Conservation (phyloP, 2,888 invertebrate genomes). For the Cerceris ruficornis region DNA sequence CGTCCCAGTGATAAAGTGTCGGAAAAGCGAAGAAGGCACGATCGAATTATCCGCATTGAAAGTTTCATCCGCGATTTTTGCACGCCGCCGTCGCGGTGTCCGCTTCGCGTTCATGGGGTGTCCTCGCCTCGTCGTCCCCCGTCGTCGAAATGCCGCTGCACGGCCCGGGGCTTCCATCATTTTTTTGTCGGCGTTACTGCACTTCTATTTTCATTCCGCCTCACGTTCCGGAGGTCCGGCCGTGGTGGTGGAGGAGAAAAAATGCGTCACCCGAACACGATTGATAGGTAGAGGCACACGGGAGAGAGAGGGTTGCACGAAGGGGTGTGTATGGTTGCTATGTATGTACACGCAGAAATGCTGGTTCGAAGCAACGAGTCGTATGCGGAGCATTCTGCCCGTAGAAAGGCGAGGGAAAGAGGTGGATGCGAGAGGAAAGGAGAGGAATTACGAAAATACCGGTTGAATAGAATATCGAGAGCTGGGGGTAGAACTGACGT, state of each 20-base stretch:
- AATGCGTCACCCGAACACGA: slow-evolving; percentile 74
- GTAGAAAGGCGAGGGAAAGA: background rate
- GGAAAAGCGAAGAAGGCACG: background rate
- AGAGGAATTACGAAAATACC: slow-evolving; percentile 49
- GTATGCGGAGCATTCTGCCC: background rate
- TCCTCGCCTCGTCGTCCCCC: slow-evolving; percentile 55
- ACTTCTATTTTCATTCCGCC: slow-evolving; percentile 78
- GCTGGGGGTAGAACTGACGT: too few relatives aligned
- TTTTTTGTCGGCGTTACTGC: slow-evolving; percentile 75
- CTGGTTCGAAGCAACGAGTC: background rate
- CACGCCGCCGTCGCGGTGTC: slow-evolving; percentile 28
- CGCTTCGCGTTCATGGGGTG: slow-evolving; percentile 42
- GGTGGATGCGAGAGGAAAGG: slow-evolving; percentile 26
- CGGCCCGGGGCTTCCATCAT: slow-evolving; percentile 74
- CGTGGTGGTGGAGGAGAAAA: slow-evolving; percentile 70
- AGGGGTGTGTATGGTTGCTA: slow-evolving; percentile 31
- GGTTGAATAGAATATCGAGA: background rate
- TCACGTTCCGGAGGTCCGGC: slow-evolving; percentile 72
- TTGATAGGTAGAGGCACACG: slow-evolving; percentile 70
- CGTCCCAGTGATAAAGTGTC: background rate
- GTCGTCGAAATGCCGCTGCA: slow-evolving; percentile 70
- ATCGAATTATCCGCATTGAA: slow-evolving; percentile 4
- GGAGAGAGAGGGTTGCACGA: slow-evolving; percentile 19
- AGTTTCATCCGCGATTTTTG: slow-evolving; percentile 38
- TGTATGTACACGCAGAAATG: slow-evolving; percentile 6